These are phyloP conservation scores for Diglossa cyanea DNA, from an alignment of 2,797 vertebrate genomes.

Conservation along the genomic window DNA sequence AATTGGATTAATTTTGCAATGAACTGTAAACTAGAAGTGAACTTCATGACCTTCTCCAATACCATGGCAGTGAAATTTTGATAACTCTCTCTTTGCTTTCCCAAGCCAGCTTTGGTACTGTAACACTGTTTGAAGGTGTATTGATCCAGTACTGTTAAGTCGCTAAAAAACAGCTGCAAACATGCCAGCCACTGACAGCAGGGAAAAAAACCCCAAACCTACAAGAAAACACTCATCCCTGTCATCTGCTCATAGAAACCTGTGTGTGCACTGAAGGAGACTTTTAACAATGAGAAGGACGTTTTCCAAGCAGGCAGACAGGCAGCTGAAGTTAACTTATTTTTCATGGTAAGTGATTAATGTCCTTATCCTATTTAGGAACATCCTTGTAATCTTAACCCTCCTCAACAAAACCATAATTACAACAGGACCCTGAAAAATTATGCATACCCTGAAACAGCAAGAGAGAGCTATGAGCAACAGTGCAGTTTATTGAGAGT, in stretches of 20 bases:
- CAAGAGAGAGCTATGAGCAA: neutral
- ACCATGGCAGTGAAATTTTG: neutral
- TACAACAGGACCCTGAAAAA: conserved; percentile 4
- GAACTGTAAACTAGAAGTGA: neutral
- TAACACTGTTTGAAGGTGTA: neutral
- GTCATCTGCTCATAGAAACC: conserved; percentile 15
- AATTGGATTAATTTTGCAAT: neutral
- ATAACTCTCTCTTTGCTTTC: neutral
- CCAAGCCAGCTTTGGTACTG: neutral
- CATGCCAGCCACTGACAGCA: conserved; percentile 32
- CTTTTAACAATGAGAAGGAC: neutral
- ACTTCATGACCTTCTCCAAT: neutral
- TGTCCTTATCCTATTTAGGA: conserved; percentile 2
- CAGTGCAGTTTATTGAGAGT: neutral
- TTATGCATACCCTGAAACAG: neutral
- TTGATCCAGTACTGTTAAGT: conserved; percentile 15
- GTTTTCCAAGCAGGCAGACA: conserved; percentile 13
- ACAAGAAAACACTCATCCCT: neutral
- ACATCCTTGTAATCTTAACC: neutral
- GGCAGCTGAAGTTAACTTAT: conserved; percentile 23
- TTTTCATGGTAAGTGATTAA: neutral
- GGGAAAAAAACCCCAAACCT: fast-evolving
- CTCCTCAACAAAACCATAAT: neutral
- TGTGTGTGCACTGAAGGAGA: neutral
- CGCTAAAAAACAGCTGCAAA: conserved; percentile 48